Evolutionary conservation across 1,140 invertebrate species (phyloP), one percentile per base, ranked within the genome.

Genomic region (Protaetia brevitarsis): DNA sequence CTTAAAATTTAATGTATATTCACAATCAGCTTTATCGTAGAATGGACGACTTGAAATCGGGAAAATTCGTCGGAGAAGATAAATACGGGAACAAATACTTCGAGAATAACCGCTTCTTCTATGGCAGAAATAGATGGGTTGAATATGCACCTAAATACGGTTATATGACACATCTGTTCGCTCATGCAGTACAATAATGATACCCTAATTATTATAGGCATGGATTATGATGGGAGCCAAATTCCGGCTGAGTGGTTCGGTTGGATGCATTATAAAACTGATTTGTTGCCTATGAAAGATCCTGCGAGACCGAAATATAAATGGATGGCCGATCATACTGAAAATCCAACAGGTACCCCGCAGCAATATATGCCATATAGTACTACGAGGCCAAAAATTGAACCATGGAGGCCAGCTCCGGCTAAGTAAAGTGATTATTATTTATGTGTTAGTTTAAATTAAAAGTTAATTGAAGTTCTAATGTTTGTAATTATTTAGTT

Each of bases 81-180:
- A 90, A 94, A 77, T 96, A 88, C 79, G 97, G 97, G 29, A 99
- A 99, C 80, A 95, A 92, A 78, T 99, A 99, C 79, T 99, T 86
- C 79, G 90, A 98, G 83, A 97, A 98, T 76, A 88, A 91, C 26
- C 81, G 83, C 37, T 95, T 92, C 77, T 97, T 98, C 80, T 89
- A 91, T 77, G 89, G 94, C 13, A 84, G 94, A 63, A 98, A 96
- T 81, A 85, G 97, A 70, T 99, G 97, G 96, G 88, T 99, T 3
- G 88, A 92, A 71, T 99, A 95, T 77, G 81, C 87, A 7, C 87
- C 91, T 10, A 84, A 88, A 68, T 82, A 86, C 64, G 81, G 84
- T 74, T 21, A 11, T 59, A 73, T 67, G 6, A 11, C 7, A 8
- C 23, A 1, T 1, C 8, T 21, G 34, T 16, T 84, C 78, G 80